Percentiles rank a stretch among this genome's conserved stretches.
These are phyloP conservation scores for Stenchaetothrips biformis DNA, from an alignment of 2,888 invertebrate genomes.

Conservation along the genomic window DNA sequence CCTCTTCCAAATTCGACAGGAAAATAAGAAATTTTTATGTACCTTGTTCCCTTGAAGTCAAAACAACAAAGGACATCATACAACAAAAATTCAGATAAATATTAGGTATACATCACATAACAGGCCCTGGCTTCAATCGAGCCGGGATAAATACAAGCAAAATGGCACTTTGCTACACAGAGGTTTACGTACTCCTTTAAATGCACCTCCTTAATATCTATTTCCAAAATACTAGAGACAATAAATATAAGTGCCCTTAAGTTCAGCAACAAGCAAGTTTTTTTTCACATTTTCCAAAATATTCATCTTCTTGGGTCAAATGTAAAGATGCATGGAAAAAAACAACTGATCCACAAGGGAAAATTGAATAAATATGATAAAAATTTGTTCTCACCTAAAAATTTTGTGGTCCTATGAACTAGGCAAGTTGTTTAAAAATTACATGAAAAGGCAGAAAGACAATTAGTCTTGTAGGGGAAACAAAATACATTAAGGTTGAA, in stretches of 20 bases:
- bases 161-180: background rate
- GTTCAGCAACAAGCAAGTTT: background rate
- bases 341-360: background rate
- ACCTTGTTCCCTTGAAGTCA: no score
- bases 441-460: no score
- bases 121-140: background rate
- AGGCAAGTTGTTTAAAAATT: no score
- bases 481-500: no score
- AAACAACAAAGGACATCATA: background rate
- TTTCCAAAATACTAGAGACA: background rate
- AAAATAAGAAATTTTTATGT: background rate
- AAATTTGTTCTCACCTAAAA: no score
- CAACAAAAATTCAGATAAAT: background rate
- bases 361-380: no score
- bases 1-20: background rate
- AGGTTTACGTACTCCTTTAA: background rate
- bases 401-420: no score
- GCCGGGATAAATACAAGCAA: background rate
- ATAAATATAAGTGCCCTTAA: background rate
- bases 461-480: no score
- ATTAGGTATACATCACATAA: background rate
- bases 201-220: constrained; percentile 2
- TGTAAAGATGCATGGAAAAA: background rate
- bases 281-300: background rate
- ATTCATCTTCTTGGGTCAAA: background rate